A percentile compares a stretch with the other conserved stretches of the same genome.
Conservation (phyloP, 2,797 vertebrate genomes). For the Cyprinodon diabolis region DNA sequence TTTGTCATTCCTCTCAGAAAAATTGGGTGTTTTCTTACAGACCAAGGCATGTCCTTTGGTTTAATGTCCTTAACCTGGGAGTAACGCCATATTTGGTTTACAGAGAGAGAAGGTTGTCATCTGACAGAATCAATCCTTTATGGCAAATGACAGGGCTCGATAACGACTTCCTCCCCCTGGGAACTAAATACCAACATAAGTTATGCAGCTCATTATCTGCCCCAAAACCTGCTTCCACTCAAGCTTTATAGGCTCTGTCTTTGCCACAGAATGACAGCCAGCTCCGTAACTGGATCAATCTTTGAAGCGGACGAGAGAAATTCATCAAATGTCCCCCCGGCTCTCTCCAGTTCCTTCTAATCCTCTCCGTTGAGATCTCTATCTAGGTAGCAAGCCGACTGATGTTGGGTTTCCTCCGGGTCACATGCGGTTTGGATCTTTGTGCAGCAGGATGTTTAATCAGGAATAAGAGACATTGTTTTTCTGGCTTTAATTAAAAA, state of each 20-base stretch:
- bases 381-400: slow-evolving; percentile 67
- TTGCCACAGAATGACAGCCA: slow-evolving; percentile 61
- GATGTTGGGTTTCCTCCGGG: slow-evolving; percentile 64
- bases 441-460: slow-evolving; percentile 66
- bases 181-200: slow-evolving; percentile 64
- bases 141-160: slow-evolving; percentile 64
- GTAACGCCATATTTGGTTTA: slow-evolving; percentile 9
- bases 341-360: slow-evolving; percentile 66
- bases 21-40: neutral
- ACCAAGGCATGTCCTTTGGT: neutral
- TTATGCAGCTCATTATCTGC: slow-evolving; percentile 78
- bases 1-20: neutral
- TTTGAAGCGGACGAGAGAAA: slow-evolving; percentile 70
- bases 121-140: slow-evolving; percentile 65
- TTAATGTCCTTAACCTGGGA: neutral
- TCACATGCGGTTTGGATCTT: slow-evolving; percentile 79
- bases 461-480: slow-evolving; percentile 54
- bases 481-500: slow-evolving; percentile 60
- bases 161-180: slow-evolving; percentile 62
- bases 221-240: slow-evolving; percentile 80
- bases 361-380: slow-evolving; percentile 74
- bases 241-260: slow-evolving; percentile 64
- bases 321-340: slow-evolving; percentile 71
- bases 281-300: slow-evolving; percentile 75
- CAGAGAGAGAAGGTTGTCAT: slow-evolving; percentile 11